Percentiles rank a stretch among this genome's conserved stretches.
These are phyloP conservation scores for Yoshiicerus persimilis DNA, from an alignment of 1,140 invertebrate genomes.

Conservation along the genomic window DNA sequence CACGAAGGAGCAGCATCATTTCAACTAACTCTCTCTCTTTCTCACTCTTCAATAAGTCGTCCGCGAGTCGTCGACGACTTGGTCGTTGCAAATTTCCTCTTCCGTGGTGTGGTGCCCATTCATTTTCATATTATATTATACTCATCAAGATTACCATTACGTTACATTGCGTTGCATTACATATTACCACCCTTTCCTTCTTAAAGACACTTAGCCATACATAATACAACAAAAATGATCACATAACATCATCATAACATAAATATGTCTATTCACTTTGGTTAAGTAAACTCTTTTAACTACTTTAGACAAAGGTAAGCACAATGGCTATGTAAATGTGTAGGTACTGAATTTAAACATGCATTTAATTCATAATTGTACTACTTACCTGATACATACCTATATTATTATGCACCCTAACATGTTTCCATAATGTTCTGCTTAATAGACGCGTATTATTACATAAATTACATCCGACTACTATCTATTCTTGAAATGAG, in stretches of 20 bases:
- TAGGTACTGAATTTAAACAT: too few relatives aligned
- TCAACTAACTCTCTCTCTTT: constrained; percentile 5
- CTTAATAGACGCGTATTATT: too few relatives aligned
- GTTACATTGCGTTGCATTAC: background rate
- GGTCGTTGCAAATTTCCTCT: constrained; percentile 16
- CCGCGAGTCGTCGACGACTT: constrained; percentile 3
- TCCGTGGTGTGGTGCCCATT: constrained; percentile 19
- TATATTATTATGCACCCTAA: too few relatives aligned
- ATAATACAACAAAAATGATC: background rate
- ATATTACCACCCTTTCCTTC: background rate
- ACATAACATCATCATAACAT: background rate
- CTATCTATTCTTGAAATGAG: too few relatives aligned
- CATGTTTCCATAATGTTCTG: too few relatives aligned
- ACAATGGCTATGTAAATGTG: too few relatives aligned
- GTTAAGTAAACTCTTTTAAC: background rate
- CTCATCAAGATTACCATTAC: constrained; percentile 7
- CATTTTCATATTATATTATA: constrained; percentile 8
- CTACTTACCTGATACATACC: too few relatives aligned
- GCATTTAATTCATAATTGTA: too few relatives aligned
- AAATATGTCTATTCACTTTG: background rate
- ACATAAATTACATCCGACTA: too few relatives aligned
- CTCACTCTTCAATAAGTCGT: background rate
- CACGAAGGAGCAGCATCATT: constrained; percentile 2
- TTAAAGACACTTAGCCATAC: background rate
- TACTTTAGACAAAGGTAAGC: too few relatives aligned